Conservation (phyloP, 2,113 vertebrate genomes). For the Uropsilus gracilis region DNA sequence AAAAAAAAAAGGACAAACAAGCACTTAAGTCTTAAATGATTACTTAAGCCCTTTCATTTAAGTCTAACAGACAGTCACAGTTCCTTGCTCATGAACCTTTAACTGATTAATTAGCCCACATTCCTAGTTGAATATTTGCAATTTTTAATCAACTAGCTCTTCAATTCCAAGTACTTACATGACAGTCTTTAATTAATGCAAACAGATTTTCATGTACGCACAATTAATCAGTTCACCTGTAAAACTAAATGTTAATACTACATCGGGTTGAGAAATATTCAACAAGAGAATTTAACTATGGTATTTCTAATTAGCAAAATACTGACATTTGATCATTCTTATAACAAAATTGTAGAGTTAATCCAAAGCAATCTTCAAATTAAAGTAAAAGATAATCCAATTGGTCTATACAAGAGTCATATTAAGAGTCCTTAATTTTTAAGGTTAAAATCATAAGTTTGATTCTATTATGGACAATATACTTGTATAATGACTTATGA, state of each 20-base stretch:
- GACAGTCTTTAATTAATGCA: conserved; percentile 57
- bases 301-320: conserved; percentile 55
- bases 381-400: conserved; percentile 27
- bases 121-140: conserved; percentile 52
- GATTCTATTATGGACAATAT: conserved; percentile 19
- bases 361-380: conserved; percentile 42
- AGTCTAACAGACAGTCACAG: background rate
- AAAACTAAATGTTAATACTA: conserved; percentile 57
- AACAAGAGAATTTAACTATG: conserved; percentile 53
- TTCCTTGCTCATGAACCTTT: conserved; percentile 22
- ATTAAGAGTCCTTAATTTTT: background rate
- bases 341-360: conserved; percentile 13
- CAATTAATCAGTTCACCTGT: conserved; percentile 23
- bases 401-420: background rate
- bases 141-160: conserved; percentile 63
- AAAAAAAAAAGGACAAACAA: background rate
- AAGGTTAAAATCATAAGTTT: conserved; percentile 23
- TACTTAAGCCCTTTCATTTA: background rate
- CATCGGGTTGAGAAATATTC: conserved; percentile 25
- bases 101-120: conserved; percentile 21
- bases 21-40: background rate
- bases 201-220: background rate
- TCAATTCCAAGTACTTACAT: conserved; percentile 43
- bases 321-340: conserved; percentile 15
- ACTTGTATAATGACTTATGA: background rate